Conservation (phyloP, 2,113 vertebrate genomes). For the Platysteira castanea region DNA sequence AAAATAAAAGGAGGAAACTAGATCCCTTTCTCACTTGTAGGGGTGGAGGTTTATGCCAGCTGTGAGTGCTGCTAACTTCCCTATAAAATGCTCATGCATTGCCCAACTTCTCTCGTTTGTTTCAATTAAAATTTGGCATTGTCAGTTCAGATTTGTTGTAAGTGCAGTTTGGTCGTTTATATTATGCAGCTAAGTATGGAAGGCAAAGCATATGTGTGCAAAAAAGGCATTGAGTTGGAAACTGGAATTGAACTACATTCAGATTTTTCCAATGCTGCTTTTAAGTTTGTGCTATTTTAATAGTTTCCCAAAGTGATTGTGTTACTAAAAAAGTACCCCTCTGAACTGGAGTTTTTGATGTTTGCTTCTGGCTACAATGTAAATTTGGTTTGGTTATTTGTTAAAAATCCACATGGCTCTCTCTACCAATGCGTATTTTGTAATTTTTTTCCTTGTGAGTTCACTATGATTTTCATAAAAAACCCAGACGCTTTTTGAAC, state of each 20-base stretch:
- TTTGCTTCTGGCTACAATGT: constrained; percentile 13
- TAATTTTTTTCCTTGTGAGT: background rate
- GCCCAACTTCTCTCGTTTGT: background rate
- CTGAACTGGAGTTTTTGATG: background rate
- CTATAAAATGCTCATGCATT: background rate
- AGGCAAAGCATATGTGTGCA: background rate
- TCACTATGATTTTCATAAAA: background rate
- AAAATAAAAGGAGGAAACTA: constrained; percentile 10
- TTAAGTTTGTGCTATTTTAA: background rate
- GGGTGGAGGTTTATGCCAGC: background rate
- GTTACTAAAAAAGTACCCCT: background rate
- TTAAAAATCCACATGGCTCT: background rate
- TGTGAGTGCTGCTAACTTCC: background rate
- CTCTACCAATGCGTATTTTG: background rate
- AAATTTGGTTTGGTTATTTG: constrained; percentile 6
- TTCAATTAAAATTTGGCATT: constrained; percentile 20
- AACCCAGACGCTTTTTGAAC: background rate
- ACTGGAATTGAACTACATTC: background rate
- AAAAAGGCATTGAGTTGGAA: background rate
- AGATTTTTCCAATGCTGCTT: background rate
- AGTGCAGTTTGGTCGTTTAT: background rate
- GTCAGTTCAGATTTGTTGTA: background rate
- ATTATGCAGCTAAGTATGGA: background rate
- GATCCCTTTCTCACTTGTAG: background rate
- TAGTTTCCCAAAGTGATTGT: background rate